A percentile compares a stretch with the other conserved stretches of the same genome.
These are phyloP conservation scores for Netelia melanura DNA, from an alignment of 2,888 invertebrate genomes.

Conservation along the genomic window DNA sequence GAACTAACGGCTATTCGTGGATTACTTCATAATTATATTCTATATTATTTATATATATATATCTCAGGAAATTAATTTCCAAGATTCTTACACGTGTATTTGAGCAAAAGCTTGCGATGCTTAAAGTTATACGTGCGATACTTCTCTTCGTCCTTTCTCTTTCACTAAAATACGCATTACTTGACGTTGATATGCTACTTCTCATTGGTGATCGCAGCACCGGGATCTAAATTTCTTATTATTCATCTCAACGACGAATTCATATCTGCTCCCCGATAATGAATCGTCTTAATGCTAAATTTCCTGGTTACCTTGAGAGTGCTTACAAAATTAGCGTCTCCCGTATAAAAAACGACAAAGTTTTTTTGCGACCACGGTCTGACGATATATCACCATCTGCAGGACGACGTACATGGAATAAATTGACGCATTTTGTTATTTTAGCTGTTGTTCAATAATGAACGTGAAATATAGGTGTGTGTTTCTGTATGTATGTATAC, in stretches of 20 bases:
- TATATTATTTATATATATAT: slow-evolving; percentile 29
- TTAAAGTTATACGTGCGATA: slow-evolving; percentile 43
- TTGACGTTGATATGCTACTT: slow-evolving; percentile 57
- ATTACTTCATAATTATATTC: slow-evolving; percentile 25
- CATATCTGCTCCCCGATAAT: slow-evolving; percentile 15
- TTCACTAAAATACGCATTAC: slow-evolving; percentile 34
- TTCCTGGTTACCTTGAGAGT: slow-evolving; percentile 1
- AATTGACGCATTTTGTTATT: slow-evolving; percentile 56
- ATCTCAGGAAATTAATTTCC: slow-evolving; percentile 27
- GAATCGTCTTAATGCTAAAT: not conserved
- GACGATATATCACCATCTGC: slow-evolving; percentile 21
- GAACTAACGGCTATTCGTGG: slow-evolving; percentile 23
- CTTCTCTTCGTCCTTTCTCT: not conserved
- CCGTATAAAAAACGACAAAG: slow-evolving; percentile 3
- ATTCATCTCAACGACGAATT: slow-evolving; percentile 1
- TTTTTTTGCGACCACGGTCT: not conserved
- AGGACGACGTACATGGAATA: slow-evolving; percentile 45
- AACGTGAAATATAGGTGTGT: not conserved
- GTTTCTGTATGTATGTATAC: slow-evolving; percentile 16
- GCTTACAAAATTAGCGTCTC: slow-evolving; percentile 42
- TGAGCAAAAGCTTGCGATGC: slow-evolving; percentile 71
- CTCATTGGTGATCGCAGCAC: slow-evolving; percentile 22
- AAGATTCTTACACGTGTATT: slow-evolving; percentile 63
- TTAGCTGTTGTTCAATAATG: slow-evolving; percentile 2
- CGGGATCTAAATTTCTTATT: slow-evolving; percentile 12